Conservation (phyloP, 2,888 invertebrate genomes). For the Podabrus alpinus region DNA sequence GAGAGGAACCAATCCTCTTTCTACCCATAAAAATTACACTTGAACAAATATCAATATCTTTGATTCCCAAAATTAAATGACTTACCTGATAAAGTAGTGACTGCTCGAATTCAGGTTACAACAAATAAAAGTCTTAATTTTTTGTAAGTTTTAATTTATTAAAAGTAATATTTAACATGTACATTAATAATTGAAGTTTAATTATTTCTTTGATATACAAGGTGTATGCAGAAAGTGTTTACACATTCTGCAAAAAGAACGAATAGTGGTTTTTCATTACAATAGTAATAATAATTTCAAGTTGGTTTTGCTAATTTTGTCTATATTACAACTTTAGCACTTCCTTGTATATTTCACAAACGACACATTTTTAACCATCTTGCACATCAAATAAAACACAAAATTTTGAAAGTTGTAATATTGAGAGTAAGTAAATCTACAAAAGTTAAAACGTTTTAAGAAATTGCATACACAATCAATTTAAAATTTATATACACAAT, state of each 20-base stretch:
- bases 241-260: not conserved
- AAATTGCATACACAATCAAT: constrained; percentile 15
- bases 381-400: not conserved
- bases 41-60: too few species aligned
- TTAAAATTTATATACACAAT: constrained; percentile 23
- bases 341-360: not conserved
- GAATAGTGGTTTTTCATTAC: not conserved
- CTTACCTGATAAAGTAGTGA: too few species aligned
- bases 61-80: too few species aligned
- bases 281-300: not conserved
- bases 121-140: not conserved
- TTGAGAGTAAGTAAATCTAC: not conserved
- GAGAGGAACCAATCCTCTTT: too few species aligned
- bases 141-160: not conserved
- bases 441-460: not conserved
- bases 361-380: not conserved
- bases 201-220: not conserved
- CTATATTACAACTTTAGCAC: not conserved
- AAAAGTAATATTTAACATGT: not conserved
- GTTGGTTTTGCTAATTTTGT: not conserved
- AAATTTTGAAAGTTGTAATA: not conserved
- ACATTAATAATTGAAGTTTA: not conserved
- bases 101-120: too few species aligned
- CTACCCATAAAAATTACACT: too few species aligned
- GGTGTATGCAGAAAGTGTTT: not conserved